These are phyloP conservation scores for Bucco capensis DNA, from an alignment of 2,113 vertebrate genomes.

Conservation along the genomic window DNA sequence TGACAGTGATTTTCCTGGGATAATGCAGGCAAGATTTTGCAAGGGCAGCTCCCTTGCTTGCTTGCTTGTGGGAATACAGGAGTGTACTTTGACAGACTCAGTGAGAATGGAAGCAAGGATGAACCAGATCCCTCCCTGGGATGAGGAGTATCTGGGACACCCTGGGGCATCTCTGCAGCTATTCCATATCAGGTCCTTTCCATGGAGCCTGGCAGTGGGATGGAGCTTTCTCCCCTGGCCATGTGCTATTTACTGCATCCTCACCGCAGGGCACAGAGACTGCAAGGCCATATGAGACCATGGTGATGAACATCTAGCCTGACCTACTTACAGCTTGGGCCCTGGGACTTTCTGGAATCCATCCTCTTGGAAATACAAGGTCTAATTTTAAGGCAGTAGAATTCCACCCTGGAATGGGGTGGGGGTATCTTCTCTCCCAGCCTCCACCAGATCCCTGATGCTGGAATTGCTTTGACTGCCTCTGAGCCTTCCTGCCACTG, in stretches of 20 bases:
- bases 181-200: background rate
- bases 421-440: background rate
- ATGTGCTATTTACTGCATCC: conserved; percentile 7
- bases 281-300: background rate
- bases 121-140: background rate
- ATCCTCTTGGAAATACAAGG: background rate
- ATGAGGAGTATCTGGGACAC: background rate
- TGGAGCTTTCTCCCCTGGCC: background rate
- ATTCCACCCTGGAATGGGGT: background rate
- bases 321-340: conserved; percentile 50
- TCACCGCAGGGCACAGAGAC: background rate
- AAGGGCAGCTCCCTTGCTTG: background rate
- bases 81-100: background rate
- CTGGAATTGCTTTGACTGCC: background rate
- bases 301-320: conserved; percentile 25
- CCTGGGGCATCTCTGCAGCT: background rate
- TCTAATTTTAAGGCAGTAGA: background rate
- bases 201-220: background rate
- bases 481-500: background rate
- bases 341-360: conserved; percentile 33
- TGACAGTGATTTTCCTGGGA: background rate
- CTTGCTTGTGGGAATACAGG: background rate
- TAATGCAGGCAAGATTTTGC: background rate
- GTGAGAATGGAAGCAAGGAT: fast-evolving
- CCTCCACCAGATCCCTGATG: fast-evolving